These are phyloP conservation scores for Tachystola acroxantha DNA, from an alignment of 2,888 invertebrate genomes.

Conservation along the genomic window DNA sequence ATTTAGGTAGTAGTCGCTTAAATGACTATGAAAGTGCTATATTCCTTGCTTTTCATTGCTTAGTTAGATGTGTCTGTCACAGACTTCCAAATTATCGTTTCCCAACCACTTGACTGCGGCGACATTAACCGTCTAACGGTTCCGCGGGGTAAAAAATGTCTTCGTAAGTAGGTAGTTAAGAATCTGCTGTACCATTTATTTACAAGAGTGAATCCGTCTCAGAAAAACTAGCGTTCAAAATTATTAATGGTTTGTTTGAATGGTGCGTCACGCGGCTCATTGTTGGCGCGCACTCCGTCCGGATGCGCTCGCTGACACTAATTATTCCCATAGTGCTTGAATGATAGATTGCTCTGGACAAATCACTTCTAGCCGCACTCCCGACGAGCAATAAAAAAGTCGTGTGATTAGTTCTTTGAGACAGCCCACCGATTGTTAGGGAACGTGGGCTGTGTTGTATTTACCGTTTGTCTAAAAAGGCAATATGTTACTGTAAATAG, in stretches of 20 bases:
- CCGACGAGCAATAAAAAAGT: slow-evolving; percentile 63
- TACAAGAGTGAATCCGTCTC: slow-evolving; percentile 70
- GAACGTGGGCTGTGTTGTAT: slow-evolving; percentile 49
- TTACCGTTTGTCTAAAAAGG: slow-evolving; percentile 52
- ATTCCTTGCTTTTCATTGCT: slow-evolving; percentile 14
- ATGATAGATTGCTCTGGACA: slow-evolving; percentile 76
- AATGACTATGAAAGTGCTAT: slow-evolving; percentile 13
- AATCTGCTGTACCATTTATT: slow-evolving; percentile 72
- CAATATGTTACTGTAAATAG: slow-evolving; percentile 53
- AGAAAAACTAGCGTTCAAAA: slow-evolving; percentile 71
- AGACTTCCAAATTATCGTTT: slow-evolving; percentile 20
- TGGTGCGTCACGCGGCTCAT: slow-evolving; percentile 68
- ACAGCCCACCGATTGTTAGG: slow-evolving; percentile 50
- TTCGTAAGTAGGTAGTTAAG: slow-evolving; percentile 73
- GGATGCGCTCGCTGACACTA: slow-evolving; percentile 75
- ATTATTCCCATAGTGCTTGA: slow-evolving; percentile 75
- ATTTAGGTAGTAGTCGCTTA: slow-evolving; percentile 17
- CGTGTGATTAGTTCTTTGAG: slow-evolving; percentile 61
- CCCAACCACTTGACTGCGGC: slow-evolving; percentile 29
- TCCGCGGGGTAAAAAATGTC: slow-evolving; percentile 57
- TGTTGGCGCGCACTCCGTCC: slow-evolving; percentile 66
- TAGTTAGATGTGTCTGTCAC: slow-evolving; percentile 5
- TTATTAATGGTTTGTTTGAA: slow-evolving; percentile 78
- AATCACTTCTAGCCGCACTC: slow-evolving; percentile 69
- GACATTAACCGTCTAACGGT: slow-evolving; percentile 53